Evolutionary conservation across 2,888 invertebrate genomes (phyloP), one percentile per base, ranked within the genome.

Genomic region (Callyntrura sp.): DNA sequence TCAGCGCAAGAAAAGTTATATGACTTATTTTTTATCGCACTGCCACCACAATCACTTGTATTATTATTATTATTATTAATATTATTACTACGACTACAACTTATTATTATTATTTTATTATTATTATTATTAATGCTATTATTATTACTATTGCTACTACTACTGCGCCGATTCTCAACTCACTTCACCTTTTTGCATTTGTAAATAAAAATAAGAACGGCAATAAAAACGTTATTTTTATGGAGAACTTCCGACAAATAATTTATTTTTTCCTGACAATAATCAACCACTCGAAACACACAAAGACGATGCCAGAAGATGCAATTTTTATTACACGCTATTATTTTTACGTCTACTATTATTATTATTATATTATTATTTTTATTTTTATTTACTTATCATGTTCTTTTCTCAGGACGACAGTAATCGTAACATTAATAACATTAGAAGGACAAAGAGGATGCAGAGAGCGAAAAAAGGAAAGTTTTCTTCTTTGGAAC

Each of bases 251-350:
- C 43, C 17, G 43, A 43, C 68, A 68, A 68, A 68, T 68, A 68
- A 68, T 68, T 68, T 43, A 43, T 43, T 68, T 28, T 25, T 65
- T 65, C 35, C 35, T 35, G 35, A 35, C 35, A 35, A 65, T 65
- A 68, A 68, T 68, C 43, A 68, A 35, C 35, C 68, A 35, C 43
- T 43, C 62, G 12, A 9, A 25, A 17, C 68, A 17, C 5, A 68
- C 60, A 60, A 20, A 60, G 20, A 60, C 12, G n/a, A 1, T 17
- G 60, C 60, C 35, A 68, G 8, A 68, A 43, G 35, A 17, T 68
- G 43, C 48, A 73, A 73, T 73, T 70, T 70, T 70, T 70, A 70
- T 70, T 70, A 9, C 65, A 68, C 65, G n/a, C 70, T 70, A 28
- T 70, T 70, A 45, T 45, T 45, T n/a, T n/a, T n/a, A n/a, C n/a